phyloP scores from a whole-genome alignment of 2,113 vertebrate species.

The Camelus dromedarius region DNA sequence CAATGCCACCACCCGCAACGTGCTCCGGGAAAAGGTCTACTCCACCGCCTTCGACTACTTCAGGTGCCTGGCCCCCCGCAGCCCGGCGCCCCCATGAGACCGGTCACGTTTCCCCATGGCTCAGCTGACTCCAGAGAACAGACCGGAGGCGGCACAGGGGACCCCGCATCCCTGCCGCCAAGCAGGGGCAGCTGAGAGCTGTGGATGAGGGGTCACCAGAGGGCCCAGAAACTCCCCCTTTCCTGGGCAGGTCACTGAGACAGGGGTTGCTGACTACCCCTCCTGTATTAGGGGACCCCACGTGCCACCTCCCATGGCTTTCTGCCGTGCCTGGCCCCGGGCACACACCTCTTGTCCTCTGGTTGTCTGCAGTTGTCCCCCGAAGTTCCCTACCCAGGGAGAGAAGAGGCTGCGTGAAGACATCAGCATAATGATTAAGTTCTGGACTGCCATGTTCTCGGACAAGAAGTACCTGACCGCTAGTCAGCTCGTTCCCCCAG shows the following conservation, averaged over 20 bases:
- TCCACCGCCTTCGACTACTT: constrained; percentile 99
- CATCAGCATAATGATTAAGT: constrained; percentile 97
- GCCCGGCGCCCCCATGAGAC: neutral
- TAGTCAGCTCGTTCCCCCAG: constrained; percentile 95
- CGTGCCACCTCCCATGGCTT: neutral
- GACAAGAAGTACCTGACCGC: constrained; percentile 98
- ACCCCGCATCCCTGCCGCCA: too few relatives aligned
- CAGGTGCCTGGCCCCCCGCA: constrained; percentile 87
- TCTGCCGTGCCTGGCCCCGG: neutral
- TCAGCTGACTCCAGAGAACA: too few relatives aligned
- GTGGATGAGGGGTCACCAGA: too few relatives aligned
- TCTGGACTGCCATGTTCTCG: constrained; percentile 97
- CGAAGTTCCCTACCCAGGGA: constrained; percentile 96
- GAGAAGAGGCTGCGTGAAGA: constrained; percentile 97
- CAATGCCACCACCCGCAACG: constrained; percentile 96
- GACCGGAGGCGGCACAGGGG: too few relatives aligned
- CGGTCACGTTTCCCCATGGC: too few relatives aligned
- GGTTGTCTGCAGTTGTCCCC: constrained; percentile 88
- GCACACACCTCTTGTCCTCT: neutral
- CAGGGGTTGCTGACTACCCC: neutral
- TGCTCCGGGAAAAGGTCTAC: constrained; percentile 98
- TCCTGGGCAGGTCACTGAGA: neutral
- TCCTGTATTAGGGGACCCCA: neutral
- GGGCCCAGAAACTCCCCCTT: neutral
- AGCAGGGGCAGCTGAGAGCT: too few relatives aligned